These are phyloP conservation scores for Paracanthobrama guichenoti DNA, from an alignment of 2,113 vertebrate genomes.

Conservation along the genomic window DNA sequence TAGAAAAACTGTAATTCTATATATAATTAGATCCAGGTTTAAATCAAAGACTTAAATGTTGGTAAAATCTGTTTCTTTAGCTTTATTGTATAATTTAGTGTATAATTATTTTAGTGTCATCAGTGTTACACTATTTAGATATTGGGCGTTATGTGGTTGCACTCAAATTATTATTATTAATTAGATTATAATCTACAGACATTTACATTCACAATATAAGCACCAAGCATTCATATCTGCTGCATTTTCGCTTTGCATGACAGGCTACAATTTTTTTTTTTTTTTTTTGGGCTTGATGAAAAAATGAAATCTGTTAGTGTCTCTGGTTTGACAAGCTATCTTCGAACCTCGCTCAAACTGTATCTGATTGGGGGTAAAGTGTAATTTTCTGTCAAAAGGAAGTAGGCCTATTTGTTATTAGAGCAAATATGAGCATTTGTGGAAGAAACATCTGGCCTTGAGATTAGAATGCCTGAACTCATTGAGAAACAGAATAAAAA, in stretches of 20 bases:
- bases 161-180: too few species aligned
- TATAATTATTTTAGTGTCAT: not conserved
- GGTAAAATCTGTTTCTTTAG: not conserved
- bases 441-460: constrained; percentile 15
- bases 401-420: constrained; percentile 1
- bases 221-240: not conserved
- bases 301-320: not conserved
- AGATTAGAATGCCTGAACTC: constrained; percentile 24
- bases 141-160: too few species aligned
- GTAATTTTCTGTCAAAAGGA: constrained; percentile 7
- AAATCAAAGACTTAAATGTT: not conserved
- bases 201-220: not conserved
- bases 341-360: not conserved
- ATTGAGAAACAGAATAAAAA: not conserved
- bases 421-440: constrained; percentile 18
- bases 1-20: not conserved
- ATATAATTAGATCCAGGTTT: not conserved
- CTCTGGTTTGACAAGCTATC: not conserved
- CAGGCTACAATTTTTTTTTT: not conserved
- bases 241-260: not conserved
- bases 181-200: too few species aligned
- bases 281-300: not conserved
- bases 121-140: not conserved
- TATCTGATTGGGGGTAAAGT: not conserved
- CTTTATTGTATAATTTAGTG: too few species aligned